phyloP scores from a whole-genome alignment of 2,888 invertebrate genomes.

The Melanophora roralis region DNA sequence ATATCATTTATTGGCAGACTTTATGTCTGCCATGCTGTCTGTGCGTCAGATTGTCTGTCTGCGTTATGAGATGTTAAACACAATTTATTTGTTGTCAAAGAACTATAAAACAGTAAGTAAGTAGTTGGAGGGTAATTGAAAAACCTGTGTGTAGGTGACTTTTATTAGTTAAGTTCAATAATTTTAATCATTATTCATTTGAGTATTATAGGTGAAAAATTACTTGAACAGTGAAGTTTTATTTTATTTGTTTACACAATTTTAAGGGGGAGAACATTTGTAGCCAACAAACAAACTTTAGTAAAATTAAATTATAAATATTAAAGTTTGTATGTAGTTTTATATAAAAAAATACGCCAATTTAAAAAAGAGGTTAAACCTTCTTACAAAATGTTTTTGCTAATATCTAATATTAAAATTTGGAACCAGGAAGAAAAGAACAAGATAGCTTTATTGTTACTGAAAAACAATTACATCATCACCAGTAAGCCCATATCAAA shows the following conservation, averaged over 20 bases:
- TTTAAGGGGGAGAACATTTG: background rate
- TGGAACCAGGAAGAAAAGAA: no score
- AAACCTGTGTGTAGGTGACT: background rate
- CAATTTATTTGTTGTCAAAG: constrained; percentile 9
- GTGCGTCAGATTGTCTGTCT: background rate
- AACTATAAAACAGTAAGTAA: constrained; percentile 18
- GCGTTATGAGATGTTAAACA: constrained; percentile 14
- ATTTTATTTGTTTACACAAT: background rate
- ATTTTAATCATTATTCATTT: background rate
- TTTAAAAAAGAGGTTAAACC: no score
- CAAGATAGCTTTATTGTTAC: no score
- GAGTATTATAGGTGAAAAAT: background rate
- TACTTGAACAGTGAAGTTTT: background rate
- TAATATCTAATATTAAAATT: no score
- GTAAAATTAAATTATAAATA: no score
- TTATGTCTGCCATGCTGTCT: background rate
- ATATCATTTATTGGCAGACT: background rate
- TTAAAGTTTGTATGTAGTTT: no score
- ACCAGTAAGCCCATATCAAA: no score
- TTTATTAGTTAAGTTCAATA: background rate
- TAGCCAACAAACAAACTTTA: background rate
- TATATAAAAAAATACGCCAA: no score
- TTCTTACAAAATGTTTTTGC: no score
- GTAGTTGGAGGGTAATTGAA: no score
- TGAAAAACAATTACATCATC: no score